phyloP scores from a whole-genome alignment of 2,113 vertebrate species.

The Noturus placidus region DNA sequence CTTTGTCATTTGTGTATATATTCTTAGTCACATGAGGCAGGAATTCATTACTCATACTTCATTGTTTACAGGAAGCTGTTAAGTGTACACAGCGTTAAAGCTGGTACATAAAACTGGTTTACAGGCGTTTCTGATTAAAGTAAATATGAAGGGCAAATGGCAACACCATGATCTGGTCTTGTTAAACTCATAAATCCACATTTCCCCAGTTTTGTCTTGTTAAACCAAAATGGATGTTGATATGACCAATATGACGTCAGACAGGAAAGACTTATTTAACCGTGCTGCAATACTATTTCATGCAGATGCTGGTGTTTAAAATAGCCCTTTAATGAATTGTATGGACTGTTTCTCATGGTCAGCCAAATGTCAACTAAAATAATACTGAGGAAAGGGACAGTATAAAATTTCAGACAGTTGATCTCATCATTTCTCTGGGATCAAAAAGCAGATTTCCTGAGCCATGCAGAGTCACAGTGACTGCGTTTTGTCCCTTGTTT shows the following conservation, averaged over 20 bases:
- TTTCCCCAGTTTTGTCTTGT: neutral
- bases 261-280: neutral
- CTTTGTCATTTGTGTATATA: neutral
- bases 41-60: neutral
- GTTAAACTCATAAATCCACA: neutral
- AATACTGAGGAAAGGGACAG: neutral
- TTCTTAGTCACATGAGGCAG: neutral
- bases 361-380: neutral
- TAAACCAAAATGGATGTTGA: neutral
- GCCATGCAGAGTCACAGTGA: conserved; percentile 10
- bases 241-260: neutral
- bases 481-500: neutral
- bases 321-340: neutral
- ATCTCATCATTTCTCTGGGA: conserved; percentile 4
- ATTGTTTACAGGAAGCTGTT: neutral
- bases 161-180: neutral
- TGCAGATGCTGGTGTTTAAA: neutral
- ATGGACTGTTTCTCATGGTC: neutral
- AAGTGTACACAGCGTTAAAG: neutral
- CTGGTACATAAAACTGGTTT: neutral
- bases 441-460: neutral
- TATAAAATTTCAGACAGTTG: neutral
- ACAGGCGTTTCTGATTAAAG: neutral
- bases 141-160: neutral
- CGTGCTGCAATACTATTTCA: neutral